Conservation (phyloP, 2,113 vertebrate species). For the Cygnus buccinator region DNA sequence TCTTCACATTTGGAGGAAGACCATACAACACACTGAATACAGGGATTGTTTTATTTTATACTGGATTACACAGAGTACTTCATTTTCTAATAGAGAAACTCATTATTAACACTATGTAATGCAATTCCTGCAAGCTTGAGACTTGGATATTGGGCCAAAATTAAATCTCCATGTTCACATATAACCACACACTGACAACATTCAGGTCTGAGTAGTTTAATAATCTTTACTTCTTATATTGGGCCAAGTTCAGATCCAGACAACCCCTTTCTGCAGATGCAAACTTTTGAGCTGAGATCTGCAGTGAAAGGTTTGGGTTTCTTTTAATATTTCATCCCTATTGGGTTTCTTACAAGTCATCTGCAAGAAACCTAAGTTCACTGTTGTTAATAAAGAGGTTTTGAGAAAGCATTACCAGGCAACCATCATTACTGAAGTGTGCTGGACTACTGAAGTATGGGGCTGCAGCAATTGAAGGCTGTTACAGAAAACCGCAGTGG, state of each 20-base stretch:
- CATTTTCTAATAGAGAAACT: background rate
- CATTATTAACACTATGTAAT: background rate
- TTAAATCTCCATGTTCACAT: background rate
- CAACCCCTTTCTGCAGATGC: background rate
- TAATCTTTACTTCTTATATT: background rate
- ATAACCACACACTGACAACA: conserved; percentile 19
- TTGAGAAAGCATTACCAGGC: conserved; percentile 28
- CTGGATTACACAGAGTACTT: background rate
- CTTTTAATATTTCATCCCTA: conserved; percentile 37
- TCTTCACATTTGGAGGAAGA: conserved; percentile 9
- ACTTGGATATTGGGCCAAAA: background rate
- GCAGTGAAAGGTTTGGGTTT: conserved; percentile 25
- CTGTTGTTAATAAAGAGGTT: conserved; percentile 50
- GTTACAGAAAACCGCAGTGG: background rate
- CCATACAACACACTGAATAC: background rate
- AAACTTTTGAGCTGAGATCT: background rate
- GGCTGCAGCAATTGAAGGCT: background rate
- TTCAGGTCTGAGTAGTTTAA: conserved; percentile 13
- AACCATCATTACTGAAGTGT: background rate
- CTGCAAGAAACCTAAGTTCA: conserved; percentile 24
- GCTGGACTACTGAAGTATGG: background rate
- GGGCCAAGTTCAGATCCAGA: conserved; percentile 12
- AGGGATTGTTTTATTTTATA: background rate
- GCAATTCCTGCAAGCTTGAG: background rate
- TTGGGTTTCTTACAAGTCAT: conserved; percentile 22